Base-by-base conservation (phyloP, 2,113 vertebrate species). In the Lucifuga dentata region DNA sequence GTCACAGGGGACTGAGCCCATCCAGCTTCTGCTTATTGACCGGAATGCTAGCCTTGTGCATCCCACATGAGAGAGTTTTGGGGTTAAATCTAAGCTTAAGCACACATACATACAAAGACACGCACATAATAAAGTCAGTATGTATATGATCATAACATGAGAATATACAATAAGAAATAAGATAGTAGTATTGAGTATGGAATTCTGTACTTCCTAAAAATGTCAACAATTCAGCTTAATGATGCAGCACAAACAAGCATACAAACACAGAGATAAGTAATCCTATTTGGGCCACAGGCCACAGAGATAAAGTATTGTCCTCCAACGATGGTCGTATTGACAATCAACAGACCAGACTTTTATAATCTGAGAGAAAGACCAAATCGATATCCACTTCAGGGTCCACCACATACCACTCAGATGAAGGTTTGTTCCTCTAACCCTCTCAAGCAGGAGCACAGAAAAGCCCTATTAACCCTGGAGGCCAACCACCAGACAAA, bases 291-390 rank as follows among this genome's bases (percentile, higher is more conserved):
- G 68, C 48, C 33, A 17, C 60, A 41, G 52, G 74, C 78, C 65
- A 63, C 40, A 46, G 52, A 76, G 81, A 73, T 83, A 77, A 80
- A 74, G 58, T 23, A 71, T 73, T 46, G 63, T 71, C 70, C 61
- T 71, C 59, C 65, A 61, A 40, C 76, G 68, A 77, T 59, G 52
- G 68, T 43, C 57, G 70, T 68, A 84, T 73, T 78, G 75, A 82
- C 68, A 70, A 80, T 57, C 58, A 24, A 39, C 76, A 61, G 71
- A 52, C 71, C 64, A 80, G 66, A 78, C 60, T 70, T 61, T 29
- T 75, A 75, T 83, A 82, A 89, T 89, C 82, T 55, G 48, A 78
- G 39, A 56, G 57, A 70, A 81, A 82, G 73, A 59, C 63, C 69
- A 60, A 83, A 86, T 88, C 81, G 73, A 88, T 86, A 83, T 71